Percentiles rank a stretch among this genome's conserved stretches.
Conservation (phyloP, 2,113 vertebrate genomes). For the Zeus faber region DNA sequence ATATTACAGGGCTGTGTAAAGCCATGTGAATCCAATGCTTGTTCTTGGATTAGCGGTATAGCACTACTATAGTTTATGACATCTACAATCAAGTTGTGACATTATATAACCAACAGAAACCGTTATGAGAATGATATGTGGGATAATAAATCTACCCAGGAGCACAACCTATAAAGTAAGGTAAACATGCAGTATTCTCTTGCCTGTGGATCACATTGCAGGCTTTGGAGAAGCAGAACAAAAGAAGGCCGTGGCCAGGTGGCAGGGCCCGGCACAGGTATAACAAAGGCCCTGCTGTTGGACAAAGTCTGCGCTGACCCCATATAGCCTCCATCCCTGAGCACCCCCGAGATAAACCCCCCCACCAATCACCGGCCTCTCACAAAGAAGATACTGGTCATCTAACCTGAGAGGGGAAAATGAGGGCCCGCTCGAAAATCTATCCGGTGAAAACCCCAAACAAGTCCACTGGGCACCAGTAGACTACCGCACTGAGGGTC, state of each 20-base stretch:
- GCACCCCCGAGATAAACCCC: constrained; percentile 42
- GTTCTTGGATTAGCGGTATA: too few species aligned
- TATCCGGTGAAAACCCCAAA: constrained; percentile 47
- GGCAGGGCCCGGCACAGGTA: constrained; percentile 34
- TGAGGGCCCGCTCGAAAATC: constrained; percentile 43
- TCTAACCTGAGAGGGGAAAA: constrained; percentile 39
- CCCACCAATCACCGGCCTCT: constrained; percentile 10
- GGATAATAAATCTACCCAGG: too few species aligned
- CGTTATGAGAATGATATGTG: too few species aligned
- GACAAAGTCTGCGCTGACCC: constrained; percentile 31
- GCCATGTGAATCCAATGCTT: too few species aligned
- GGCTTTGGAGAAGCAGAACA: constrained; percentile 48
- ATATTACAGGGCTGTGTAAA: too few species aligned
- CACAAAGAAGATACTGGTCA: constrained; percentile 25
- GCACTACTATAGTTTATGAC: too few species aligned
- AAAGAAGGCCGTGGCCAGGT: constrained; percentile 58
- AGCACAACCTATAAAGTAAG: too few species aligned
- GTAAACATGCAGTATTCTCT: constrained; percentile 7
- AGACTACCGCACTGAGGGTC: too few species aligned
- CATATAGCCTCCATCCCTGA: constrained; percentile 46
- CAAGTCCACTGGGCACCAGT: constrained; percentile 25
- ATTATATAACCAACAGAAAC: too few species aligned
- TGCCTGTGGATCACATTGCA: constrained; percentile 42
- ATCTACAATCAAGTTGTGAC: too few species aligned
- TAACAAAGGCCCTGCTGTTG: constrained; percentile 67